Percentiles rank a stretch among this genome's conserved stretches.
Evolutionary conservation across 1,140 invertebrate genomes (phyloP).

Genomic region (Drosophila leontia): DNA sequence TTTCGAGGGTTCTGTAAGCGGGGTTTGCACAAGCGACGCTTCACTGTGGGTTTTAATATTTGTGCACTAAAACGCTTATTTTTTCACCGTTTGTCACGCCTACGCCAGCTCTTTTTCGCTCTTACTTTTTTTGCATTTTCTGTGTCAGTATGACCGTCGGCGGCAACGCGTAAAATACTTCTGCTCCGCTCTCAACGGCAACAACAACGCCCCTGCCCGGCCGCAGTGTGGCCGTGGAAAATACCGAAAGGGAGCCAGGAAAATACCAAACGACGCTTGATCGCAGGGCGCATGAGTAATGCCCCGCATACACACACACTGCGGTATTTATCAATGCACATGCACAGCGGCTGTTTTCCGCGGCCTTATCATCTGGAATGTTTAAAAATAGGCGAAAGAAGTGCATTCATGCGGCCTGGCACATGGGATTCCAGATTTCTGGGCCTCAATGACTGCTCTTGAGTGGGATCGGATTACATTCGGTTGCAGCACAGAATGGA

Average conservation of each 20-base stretch:
- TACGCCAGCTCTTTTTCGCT: conserved; percentile 67
- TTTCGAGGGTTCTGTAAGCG: not conserved
- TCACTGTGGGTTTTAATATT: conserved; percentile 20
- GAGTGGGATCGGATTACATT: conserved; percentile 31
- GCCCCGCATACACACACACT: conserved; percentile 16
- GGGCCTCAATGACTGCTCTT: conserved; percentile 33
- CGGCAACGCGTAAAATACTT: conserved; percentile 30
- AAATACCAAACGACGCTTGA: conserved; percentile 34
- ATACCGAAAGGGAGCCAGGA: conserved; percentile 21
- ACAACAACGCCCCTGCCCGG: conserved; percentile 28
- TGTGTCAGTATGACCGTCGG: conserved; percentile 66
- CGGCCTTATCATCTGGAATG: conserved; percentile 63
- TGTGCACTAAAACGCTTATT: conserved; percentile 41
- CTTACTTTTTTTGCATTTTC: conserved; percentile 71
- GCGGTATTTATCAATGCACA: conserved; percentile 53
- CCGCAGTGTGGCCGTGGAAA: conserved; percentile 25
- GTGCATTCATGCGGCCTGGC: conserved; percentile 40
- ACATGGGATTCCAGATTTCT: conserved; percentile 37
- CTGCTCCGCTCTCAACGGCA: conserved; percentile 16
- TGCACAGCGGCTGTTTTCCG: conserved; percentile 31
- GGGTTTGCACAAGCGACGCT: conserved; percentile 18
- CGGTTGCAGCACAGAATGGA: conserved; percentile 16
- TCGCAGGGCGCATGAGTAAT: conserved; percentile 45
- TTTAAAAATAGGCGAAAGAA: conserved; percentile 52
- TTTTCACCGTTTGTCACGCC: conserved; percentile 71